Evolutionary conservation across 1,140 invertebrate species (phyloP), one percentile per base, ranked within the genome.

Genomic region (Pachyrhynchus sulphureomaculatus): DNA sequence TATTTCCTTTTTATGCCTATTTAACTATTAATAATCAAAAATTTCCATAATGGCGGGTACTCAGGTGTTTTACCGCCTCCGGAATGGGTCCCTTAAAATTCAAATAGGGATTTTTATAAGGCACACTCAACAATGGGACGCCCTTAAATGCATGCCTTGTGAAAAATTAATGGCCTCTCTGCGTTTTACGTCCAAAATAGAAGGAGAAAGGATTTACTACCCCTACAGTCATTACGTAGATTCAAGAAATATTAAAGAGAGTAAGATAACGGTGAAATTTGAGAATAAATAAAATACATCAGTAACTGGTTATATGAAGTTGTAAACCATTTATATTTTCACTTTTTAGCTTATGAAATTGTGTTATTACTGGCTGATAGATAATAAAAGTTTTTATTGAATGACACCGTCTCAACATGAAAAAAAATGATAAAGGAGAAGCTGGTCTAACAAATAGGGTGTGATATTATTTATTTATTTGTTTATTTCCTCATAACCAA

Each of bases 11-110:
- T 60, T 42, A 60, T 37, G 57, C 47, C 47, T 60, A 51, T 60
- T 60, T 60, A 60, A 60, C 47, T 53, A 60, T 60, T 60, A 60
- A 60, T 51, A 53, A 58, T 47, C 44, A 36, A 58, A 58, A 52
- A 51, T 60, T 60, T 53, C 57, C 57, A 60, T 58, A 58, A 58
- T 48, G 55, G 18, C 18, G 47, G 37, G 57, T 53, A 51, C 57
- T 60, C 57, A 60, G 57, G 57, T 60, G 57, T 37, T 60, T 60
- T 53, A 52, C 49, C 13, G 57, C 36, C 49, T 39, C 12, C 45
- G 45, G 20, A 49, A 58, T 39, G 44, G 33, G 20, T 45, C 47
- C 47, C 47, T 48, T n/a, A 52, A 53, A 52, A 60, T 60, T 53
- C 56, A 42, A 45, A 58, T 48, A 51, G 49, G 56, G 34, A 39